These are phyloP conservation scores for Zele albiditarsus DNA, from an alignment of 2,888 invertebrate genomes.

Conservation along the genomic window DNA sequence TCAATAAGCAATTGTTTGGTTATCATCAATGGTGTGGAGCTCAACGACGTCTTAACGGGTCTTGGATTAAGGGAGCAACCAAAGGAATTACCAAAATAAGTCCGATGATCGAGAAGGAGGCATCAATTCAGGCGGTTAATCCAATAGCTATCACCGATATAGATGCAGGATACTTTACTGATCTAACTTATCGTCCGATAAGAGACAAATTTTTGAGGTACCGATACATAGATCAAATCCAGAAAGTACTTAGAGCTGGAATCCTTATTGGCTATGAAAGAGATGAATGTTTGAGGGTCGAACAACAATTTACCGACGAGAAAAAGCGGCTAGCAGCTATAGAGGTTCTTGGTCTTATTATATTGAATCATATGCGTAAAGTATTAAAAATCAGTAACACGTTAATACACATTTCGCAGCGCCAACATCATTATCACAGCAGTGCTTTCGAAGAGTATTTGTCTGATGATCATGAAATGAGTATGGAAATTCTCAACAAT, in stretches of 20 bases:
- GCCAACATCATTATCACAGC: slow-evolving; percentile 74
- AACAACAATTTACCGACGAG: slow-evolving; percentile 76
- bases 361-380: neutral
- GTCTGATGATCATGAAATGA: slow-evolving; percentile 77
- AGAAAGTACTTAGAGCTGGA: slow-evolving; percentile 74
- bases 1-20: slow-evolving; percentile 30
- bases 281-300: slow-evolving; percentile 75
- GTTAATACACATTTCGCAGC: slow-evolving; percentile 42
- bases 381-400: no score
- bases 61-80: neutral
- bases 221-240: slow-evolving; percentile 76
- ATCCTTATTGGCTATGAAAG: slow-evolving; percentile 74
- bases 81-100: neutral
- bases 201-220: slow-evolving; percentile 76
- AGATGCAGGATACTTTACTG: slow-evolving; percentile 79
- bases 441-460: slow-evolving; percentile 78
- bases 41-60: neutral
- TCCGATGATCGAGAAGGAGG: neutral
- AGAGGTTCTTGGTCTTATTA: slow-evolving; percentile 57
- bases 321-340: slow-evolving; percentile 73
- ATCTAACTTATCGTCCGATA: slow-evolving; percentile 76
- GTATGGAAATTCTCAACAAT: slow-evolving; percentile 75
- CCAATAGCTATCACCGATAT: slow-evolving; percentile 78
- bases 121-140: neutral
- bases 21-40: slow-evolving; percentile 33